Evolutionary conservation across 2,797 vertebrate species (phyloP).

Genomic region (Hippopotamyrus pictus): DNA sequence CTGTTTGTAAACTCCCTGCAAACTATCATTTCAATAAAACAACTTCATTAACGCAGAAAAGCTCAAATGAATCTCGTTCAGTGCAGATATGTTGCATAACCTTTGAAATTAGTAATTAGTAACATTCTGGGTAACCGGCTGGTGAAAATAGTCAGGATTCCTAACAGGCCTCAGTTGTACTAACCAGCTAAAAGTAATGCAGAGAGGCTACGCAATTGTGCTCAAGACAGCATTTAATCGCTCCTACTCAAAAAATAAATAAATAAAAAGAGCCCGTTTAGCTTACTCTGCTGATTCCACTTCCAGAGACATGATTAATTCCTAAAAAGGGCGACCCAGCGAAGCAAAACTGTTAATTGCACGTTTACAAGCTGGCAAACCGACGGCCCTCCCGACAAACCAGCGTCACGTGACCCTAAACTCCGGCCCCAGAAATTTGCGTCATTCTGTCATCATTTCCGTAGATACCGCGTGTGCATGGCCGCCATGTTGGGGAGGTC

Average conservation of each 20-base stretch:
- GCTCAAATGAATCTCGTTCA: not conserved
- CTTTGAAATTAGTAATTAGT: not conserved
- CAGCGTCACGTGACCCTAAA: not conserved
- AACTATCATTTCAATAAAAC: not conserved
- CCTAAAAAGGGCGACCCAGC: not conserved
- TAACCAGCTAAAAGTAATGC: not conserved
- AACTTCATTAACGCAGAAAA: not conserved
- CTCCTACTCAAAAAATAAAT: not conserved
- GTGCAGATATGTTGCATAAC: not conserved
- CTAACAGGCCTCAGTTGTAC: not conserved
- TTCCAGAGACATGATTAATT: slow-evolving; percentile 55
- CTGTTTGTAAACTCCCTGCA: not conserved
- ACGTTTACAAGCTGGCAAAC: not conserved
- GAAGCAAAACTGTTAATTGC: not conserved
- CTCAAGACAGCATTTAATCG: not conserved
- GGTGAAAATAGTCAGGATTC: not conserved
- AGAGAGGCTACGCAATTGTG: not conserved
- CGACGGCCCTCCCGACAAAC: not conserved
- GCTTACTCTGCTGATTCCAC: slow-evolving; percentile 71
- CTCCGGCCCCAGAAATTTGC: not conserved
- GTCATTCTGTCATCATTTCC: not conserved
- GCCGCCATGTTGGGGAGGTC: not conserved
- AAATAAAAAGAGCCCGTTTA: not conserved
- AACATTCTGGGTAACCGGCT: not conserved
- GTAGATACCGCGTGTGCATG: not conserved